Conservation (phyloP, 2,888 invertebrate species). For the Oscheius myriophilus region DNA sequence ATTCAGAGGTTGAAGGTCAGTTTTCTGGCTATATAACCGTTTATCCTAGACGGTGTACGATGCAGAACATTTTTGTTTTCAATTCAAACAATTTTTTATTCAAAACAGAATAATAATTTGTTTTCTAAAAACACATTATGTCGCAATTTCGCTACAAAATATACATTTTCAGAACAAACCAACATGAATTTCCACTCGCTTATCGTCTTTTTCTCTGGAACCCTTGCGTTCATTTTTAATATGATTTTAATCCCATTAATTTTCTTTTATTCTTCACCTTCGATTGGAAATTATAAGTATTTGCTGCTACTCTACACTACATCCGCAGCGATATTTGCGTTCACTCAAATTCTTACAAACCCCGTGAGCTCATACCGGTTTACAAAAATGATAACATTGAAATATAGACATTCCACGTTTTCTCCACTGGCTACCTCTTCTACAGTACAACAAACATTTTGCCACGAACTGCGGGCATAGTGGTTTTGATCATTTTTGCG, state of each 20-base stretch:
- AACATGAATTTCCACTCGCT: neutral
- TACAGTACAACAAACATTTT: neutral
- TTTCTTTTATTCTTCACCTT: neutral
- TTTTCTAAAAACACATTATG: no score
- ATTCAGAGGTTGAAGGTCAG: no score
- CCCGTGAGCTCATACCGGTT: no score
- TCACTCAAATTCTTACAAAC: no score
- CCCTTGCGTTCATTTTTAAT: neutral
- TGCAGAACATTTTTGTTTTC: no score
- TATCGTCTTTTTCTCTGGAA: neutral
- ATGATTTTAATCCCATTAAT: neutral
- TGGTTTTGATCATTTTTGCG: neutral
- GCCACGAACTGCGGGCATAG: neutral
- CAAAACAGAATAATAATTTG: no score
- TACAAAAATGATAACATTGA: no score
- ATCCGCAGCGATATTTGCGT: neutral
- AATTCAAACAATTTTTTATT: no score
- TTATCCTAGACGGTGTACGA: no score
- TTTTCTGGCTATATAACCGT: no score
- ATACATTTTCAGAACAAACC: no score
- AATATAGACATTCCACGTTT: slow-evolving; percentile 1
- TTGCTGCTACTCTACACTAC: neutral
- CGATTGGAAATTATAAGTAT: neutral
- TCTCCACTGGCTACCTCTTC: neutral
- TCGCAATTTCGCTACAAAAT: no score